Conservation (phyloP, 2,888 invertebrate species). For the Clusia tigrina region DNA sequence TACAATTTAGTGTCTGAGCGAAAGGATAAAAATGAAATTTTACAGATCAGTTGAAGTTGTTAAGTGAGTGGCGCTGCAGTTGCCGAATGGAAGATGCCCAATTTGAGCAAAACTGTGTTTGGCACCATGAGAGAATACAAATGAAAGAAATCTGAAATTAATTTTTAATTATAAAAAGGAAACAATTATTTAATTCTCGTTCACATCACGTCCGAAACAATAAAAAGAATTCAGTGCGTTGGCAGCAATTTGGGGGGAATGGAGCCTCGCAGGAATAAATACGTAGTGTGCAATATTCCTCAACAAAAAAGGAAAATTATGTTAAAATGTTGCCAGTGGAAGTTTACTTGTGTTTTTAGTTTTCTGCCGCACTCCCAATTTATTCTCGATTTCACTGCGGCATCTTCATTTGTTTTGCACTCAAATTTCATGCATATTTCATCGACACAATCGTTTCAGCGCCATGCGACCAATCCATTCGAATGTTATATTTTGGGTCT, state of each 20-base stretch:
- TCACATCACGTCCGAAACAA: too few species aligned
- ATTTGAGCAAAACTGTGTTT: neutral
- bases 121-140: neutral
- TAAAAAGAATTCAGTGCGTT: too few species aligned
- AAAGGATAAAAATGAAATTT: constrained; percentile 42
- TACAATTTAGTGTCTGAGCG: constrained; percentile 3
- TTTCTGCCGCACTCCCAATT: neutral
- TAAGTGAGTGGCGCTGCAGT: constrained; percentile 20
- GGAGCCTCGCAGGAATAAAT: too few species aligned
- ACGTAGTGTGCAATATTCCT: too few species aligned
- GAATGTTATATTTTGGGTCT: neutral
- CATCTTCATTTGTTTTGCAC: constrained; percentile 43
- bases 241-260: too few species aligned
- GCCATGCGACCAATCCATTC: neutral
- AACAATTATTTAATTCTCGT: too few species aligned
- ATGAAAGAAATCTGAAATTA: neutral
- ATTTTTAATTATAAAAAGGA: too few species aligned
- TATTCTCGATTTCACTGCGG: neutral
- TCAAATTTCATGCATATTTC: constrained; percentile 62
- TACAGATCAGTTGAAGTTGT: constrained; percentile 28
- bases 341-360: too few species aligned
- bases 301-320: too few species aligned
- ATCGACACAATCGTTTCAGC: constrained; percentile 42
- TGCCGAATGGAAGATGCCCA: constrained; percentile 14
- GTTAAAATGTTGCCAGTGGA: too few species aligned